Base-by-base conservation (phyloP, 2,113 vertebrate species). In the Rattus rattus region DNA sequence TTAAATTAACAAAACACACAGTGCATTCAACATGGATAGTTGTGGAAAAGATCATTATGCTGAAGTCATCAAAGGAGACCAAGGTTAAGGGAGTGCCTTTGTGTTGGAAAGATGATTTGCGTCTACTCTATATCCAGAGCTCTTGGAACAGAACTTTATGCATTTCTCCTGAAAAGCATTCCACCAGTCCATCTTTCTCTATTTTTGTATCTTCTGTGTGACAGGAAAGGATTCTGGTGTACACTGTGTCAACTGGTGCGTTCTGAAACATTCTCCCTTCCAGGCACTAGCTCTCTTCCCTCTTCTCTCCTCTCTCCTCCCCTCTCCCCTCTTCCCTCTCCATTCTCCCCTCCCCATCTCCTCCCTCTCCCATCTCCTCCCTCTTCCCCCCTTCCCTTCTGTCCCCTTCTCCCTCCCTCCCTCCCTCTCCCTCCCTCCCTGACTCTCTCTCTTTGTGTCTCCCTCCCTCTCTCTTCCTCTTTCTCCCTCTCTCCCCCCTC, bases 41-140 rank as follows among this genome's bases (percentile, higher is more conserved):
- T 90, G 19, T 61, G 75, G 94, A 95, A 93, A 86, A 56, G 39
- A 73, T 52, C 86, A 89, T 77, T 89, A 85, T 16, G 5, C 17
- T 87, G 14, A 90, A 94, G 83, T 83, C 73, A 56, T 2, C 12
- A 67, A 1, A n/a, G 20, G 6, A 10, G 2, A 16, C 49, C 28
- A 87, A 72, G 54, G 49, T 26, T 73, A 80, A 30, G 80, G 73
- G 94, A 67, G 22, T 12, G 7, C 30, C 54, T 83, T 87, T 88
- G 80, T 63, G n/a, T 39, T 39, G 6, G 39, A 89, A 93, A 87
- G 54, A 92, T 36, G 24, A 22, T 88, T 47, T 76, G 70, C 7
- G 10, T 39, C 7, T 79, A 52, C 96, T 73, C 49, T 95, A 16
- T 63, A 14, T 67, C 80, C 43, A 70, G 28, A 92, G 56, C 22